These are phyloP conservation scores for Tachysurus fulvidraco DNA, from an alignment of 2,113 vertebrate species.

Conservation along the genomic window DNA sequence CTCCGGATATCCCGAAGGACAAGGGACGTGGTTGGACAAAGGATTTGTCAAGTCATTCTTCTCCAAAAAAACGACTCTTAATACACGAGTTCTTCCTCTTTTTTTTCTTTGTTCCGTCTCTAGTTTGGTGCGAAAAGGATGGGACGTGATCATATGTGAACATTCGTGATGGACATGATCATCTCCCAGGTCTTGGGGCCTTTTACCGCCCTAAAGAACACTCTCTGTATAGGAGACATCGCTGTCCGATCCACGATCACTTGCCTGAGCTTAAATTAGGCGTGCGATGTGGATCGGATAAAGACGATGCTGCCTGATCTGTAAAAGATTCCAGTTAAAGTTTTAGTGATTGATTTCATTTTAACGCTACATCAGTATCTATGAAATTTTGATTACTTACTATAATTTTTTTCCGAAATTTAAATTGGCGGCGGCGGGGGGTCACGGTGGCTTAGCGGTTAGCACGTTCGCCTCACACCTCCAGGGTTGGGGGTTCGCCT, in stretches of 20 bases:
- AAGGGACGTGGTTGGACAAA: background rate
- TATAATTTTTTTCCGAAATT: too few species aligned
- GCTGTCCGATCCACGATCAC: slow-evolving; percentile 2
- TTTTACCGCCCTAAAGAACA: background rate
- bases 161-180: slow-evolving; percentile 16
- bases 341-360: background rate
- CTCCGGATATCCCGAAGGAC: background rate
- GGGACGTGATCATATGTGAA: background rate
- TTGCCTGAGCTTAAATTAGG: background rate
- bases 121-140: background rate
- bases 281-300: background rate
- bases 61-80: background rate
- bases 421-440: too few species aligned
- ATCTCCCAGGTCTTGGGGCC: slow-evolving; percentile 14
- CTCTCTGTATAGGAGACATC: background rate
- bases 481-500: too few species aligned
- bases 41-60: background rate
- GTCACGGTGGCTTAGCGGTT: too few species aligned
- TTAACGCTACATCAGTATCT: background rate
- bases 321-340: background rate
- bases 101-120: background rate
- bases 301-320: background rate
- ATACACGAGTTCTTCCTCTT: background rate
- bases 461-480: too few species aligned
- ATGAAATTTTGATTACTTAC: too few species aligned